Percentiles rank a stretch among this genome's conserved stretches.
phyloP scores from a whole-genome alignment of 2,797 vertebrate genomes.

The Microchirus variegatus region DNA sequence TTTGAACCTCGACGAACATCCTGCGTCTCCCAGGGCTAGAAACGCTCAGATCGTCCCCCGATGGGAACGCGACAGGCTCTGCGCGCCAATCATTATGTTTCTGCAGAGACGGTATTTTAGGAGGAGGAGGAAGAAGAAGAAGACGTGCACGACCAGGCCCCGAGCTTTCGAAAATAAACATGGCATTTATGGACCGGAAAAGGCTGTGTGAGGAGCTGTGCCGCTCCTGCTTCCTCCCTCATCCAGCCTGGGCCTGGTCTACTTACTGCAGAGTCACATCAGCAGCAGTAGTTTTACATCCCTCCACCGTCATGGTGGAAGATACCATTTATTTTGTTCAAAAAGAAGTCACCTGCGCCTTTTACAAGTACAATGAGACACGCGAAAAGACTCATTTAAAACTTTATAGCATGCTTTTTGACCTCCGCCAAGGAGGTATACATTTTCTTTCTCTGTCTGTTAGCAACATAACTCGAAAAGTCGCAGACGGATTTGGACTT shows the following conservation, averaged over 20 bases:
- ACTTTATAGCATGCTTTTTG: too few species aligned
- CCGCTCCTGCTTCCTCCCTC: constrained; percentile 67
- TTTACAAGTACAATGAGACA: too few species aligned
- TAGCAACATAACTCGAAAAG: too few species aligned
- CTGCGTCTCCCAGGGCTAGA: constrained; percentile 50
- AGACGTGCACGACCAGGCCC: constrained; percentile 62
- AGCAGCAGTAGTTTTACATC: constrained; percentile 45
- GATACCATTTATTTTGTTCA: too few species aligned
- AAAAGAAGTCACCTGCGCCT: too few species aligned
- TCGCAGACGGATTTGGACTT: too few species aligned
- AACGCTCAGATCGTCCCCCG: constrained; percentile 55
- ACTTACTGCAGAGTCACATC: constrained; percentile 34
- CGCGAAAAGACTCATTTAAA: too few species aligned
- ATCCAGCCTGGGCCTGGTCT: constrained; percentile 36
- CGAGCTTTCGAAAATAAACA: constrained; percentile 79
- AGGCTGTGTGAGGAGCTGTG: constrained; percentile 41
- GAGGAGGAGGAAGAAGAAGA: too few species aligned
- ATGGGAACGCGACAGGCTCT: constrained; percentile 56
- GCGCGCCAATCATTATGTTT: constrained; percentile 65
- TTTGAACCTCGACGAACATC: constrained; percentile 61
- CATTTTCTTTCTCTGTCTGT: too few species aligned
- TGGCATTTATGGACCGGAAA: constrained; percentile 72
- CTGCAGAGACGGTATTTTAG: constrained; percentile 65
- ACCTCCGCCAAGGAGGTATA: too few species aligned
- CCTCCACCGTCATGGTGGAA: too few species aligned